Percentiles rank a stretch among this genome's conserved stretches.
These are phyloP conservation scores for Amphibalanus amphitrite DNA, from an alignment of 1,140 invertebrate species.

Conservation along the genomic window DNA sequence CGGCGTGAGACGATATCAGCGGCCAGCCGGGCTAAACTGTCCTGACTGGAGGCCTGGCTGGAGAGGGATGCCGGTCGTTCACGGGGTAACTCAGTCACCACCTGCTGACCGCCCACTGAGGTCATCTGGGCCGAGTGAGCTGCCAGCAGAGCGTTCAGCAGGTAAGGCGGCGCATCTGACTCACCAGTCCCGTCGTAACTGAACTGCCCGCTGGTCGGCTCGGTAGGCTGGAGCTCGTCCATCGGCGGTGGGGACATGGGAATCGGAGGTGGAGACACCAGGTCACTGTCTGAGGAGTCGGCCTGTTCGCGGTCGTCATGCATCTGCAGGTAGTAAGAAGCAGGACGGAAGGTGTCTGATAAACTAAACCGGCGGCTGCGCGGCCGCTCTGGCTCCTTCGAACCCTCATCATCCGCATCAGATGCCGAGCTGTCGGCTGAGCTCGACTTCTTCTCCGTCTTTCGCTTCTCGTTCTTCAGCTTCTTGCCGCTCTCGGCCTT, in stretches of 20 bases:
- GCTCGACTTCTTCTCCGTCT: constrained; percentile 3
- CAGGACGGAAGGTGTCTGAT: constrained; percentile 67
- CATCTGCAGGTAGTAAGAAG: constrained; percentile 60
- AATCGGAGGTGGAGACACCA: constrained; percentile 60
- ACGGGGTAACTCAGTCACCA: not conserved
- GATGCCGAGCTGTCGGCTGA: constrained; percentile 29
- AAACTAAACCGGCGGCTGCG: constrained; percentile 56
- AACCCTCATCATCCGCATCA: constrained; percentile 67
- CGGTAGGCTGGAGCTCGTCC: constrained; percentile 21
- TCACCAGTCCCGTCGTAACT: constrained; percentile 16
- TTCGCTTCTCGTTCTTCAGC: constrained; percentile 6
- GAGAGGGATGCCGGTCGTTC: not conserved
- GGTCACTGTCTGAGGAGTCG: constrained; percentile 56
- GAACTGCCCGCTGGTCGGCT: constrained; percentile 15
- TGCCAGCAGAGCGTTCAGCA: constrained; percentile 14
- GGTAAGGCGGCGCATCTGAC: constrained; percentile 15
- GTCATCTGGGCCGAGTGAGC: constrained; percentile 7
- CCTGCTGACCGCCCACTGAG: not conserved
- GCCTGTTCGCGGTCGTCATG: constrained; percentile 19
- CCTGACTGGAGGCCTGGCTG: not conserved
- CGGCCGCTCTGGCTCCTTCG: constrained; percentile 40
- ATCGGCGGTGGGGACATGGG: constrained; percentile 52
- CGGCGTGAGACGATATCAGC: not conserved
- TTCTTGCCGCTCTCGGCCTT: constrained; percentile 5
- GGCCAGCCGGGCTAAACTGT: not conserved